Conservation (phyloP, 2,797 vertebrate species). For the Microcaecilia unicolor region DNA sequence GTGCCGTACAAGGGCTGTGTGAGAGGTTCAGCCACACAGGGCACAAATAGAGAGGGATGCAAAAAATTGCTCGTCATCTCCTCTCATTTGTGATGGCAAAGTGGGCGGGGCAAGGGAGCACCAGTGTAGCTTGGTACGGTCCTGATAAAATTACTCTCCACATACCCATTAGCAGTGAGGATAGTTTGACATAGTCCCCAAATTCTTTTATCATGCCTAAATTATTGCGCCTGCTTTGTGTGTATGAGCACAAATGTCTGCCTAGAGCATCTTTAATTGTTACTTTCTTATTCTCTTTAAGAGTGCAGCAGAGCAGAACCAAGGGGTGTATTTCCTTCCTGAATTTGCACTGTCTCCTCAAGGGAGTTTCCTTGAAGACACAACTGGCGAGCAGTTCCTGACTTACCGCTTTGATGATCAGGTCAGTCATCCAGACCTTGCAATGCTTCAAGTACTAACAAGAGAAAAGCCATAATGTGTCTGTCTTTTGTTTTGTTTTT, state of each 20-base stretch:
- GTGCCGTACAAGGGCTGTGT: no score
- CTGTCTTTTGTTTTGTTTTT: neutral
- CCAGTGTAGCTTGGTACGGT: no score
- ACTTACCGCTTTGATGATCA: slow-evolving; percentile 83
- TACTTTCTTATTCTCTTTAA: slow-evolving; percentile 43
- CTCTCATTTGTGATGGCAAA: no score
- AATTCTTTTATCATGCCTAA: no score
- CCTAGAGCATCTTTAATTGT: neutral
- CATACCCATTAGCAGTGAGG: no score
- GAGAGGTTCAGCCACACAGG: no score
- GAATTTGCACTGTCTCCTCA: slow-evolving; percentile 87
- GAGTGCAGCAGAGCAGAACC: slow-evolving; percentile 56
- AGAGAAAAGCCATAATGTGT: neutral
- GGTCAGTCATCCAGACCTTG: slow-evolving; percentile 48
- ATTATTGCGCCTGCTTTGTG: neutral
- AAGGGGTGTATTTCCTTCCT: slow-evolving; percentile 78
- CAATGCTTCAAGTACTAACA: neutral
- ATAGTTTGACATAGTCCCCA: no score
- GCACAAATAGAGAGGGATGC: no score
- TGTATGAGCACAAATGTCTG: neutral
- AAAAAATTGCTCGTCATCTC: no score
- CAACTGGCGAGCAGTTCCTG: slow-evolving; percentile 78
- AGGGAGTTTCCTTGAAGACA: slow-evolving; percentile 84
- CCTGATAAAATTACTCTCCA: no score
- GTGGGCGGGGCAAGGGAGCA: no score